Base-by-base conservation (phyloP, 1,140 invertebrate species). In the Mycetomoellerius zeteki region DNA sequence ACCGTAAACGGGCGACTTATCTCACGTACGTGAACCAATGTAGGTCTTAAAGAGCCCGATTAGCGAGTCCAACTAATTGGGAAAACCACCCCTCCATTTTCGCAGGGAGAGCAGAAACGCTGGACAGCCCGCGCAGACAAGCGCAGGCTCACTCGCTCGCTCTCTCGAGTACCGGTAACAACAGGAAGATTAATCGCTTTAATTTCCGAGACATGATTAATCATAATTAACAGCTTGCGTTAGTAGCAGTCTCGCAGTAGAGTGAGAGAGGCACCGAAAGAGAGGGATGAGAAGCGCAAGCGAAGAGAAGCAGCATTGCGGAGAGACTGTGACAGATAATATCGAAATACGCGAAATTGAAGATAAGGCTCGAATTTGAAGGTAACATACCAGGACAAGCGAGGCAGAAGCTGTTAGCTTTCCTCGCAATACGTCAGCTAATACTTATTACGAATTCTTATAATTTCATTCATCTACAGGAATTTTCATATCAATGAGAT, bases 141-240 rank as follows among this genome's bases (percentile, higher is more conserved):
- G 58, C 56, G 56, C 24, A 60, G 43, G 84, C 62, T 27, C 60
- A 72, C 60, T 27, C 60, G 84, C 60, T 16, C 52, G 33, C 64
- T 52, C 37, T 75, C 27, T 76, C 54, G 77, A 60, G 84, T n/a
- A n/a, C 86, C 90, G 84, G 88, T 89, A 89, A 89, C 88, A 89
- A 89, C 85, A 91, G 50, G 85, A 93, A 94, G 93, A 95, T 95
- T 94, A 94, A 95, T 95, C 93, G 93, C 94, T 93, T 95, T 94
- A 94, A 95, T 94, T 95, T 94, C 93, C 94, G 92, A 91, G 93
- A 92, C 92, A 93, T 92, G 92, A 94, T 95, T 94, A 94, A 95
- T 95, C 94, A 94, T 94, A 94, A 94, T 95, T 94, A 94, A 94
- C 94, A 93, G 92, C 86, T 88, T 86, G 89, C 80, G 60, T 90